These are phyloP conservation scores for Odontocolon sp. DNA, from an alignment of 2,888 invertebrate genomes.

Conservation along the genomic window DNA sequence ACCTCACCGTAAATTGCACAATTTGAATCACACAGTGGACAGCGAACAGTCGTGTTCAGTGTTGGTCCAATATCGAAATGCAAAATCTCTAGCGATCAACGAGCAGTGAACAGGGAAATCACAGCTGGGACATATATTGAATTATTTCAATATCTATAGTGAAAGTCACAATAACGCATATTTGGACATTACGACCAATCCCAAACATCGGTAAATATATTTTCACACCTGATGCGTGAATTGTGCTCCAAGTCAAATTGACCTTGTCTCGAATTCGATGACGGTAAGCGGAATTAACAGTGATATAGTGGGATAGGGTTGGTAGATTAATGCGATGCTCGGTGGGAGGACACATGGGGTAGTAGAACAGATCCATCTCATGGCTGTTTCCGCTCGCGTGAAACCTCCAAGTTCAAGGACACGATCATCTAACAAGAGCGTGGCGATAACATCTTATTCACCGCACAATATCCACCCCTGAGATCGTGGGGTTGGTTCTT, in stretches of 20 bases:
- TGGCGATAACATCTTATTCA: slow-evolving; percentile 25
- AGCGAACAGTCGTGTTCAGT: not conserved
- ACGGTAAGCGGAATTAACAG: slow-evolving; percentile 24
- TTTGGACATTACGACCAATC: not conserved
- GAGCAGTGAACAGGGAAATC: slow-evolving; percentile 13
- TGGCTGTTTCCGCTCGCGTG: not conserved
- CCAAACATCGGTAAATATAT: not conserved
- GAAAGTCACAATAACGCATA: not conserved
- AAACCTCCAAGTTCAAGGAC: slow-evolving; percentile 43
- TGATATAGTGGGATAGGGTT: not conserved
- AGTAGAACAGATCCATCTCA: slow-evolving; percentile 17
- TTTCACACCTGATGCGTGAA: not conserved
- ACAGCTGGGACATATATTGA: slow-evolving; percentile 2
- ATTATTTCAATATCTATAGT: not conserved
- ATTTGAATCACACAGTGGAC: not conserved
- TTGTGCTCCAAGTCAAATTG: slow-evolving; percentile 20
- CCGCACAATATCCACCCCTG: slow-evolving; percentile 5
- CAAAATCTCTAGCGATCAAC: not conserved
- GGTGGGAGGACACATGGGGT: not conserved
- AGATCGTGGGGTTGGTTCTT: not conserved
- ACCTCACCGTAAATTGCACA: not conserved
- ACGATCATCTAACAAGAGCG: not conserved
- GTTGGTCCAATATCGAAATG: slow-evolving; percentile 14
- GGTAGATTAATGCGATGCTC: slow-evolving; percentile 25
- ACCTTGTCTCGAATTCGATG: slow-evolving; percentile 24